phyloP scores from a whole-genome alignment of 2,113 vertebrate species.

The Willisornis vidua region DNA sequence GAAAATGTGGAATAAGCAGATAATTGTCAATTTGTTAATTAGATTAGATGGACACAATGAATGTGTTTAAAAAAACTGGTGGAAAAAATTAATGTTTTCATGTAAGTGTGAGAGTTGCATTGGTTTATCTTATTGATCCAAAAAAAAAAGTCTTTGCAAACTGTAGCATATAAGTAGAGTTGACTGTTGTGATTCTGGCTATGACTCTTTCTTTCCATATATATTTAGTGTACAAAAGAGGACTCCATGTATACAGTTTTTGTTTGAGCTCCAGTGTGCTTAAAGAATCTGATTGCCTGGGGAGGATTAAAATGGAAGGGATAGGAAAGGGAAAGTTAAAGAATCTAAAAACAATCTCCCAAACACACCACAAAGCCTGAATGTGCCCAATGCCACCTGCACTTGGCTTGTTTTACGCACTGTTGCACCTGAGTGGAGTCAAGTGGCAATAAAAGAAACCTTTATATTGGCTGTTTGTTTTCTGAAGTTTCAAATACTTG shows the following conservation, averaged over 20 bases:
- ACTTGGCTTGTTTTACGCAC: neutral
- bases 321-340: neutral
- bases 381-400: neutral
- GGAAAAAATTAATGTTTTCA: neutral
- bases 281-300: neutral
- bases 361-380: no score
- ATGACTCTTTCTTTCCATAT: neutral
- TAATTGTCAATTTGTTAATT: neutral
- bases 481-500: neutral
- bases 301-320: neutral
- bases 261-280: neutral
- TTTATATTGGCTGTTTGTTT: neutral
- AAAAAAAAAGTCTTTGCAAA: neutral
- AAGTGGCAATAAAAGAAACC: neutral
- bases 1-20: neutral
- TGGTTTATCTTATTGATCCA: neutral
- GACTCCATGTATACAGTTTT: neutral
- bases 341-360: neutral
- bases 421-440: neutral
- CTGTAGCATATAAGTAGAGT: fast-evolving
- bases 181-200: neutral
- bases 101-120: neutral
- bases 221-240: neutral
- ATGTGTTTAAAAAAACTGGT: neutral
- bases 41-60: neutral